Percentiles rank a stretch among this genome's conserved stretches.
Evolutionary conservation across 2,113 vertebrate species (phyloP).

Genomic region (Burhinus oedicnemus): DNA sequence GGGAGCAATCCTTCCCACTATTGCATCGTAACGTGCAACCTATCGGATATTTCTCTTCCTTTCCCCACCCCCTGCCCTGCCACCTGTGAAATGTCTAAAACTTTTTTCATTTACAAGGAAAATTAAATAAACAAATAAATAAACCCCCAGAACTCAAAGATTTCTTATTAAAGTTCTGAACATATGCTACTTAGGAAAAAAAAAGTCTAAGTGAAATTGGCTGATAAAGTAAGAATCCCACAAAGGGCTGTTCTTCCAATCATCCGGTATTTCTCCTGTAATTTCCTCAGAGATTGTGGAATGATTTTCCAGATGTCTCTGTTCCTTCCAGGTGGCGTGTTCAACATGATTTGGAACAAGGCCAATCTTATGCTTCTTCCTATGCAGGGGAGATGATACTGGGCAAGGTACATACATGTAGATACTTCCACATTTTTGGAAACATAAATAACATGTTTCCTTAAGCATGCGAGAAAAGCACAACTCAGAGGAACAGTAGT

Average conservation of each 20-base stretch:
- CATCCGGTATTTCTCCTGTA: constrained; percentile 67
- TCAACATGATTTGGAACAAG: constrained; percentile 67
- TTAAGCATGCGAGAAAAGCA: not conserved
- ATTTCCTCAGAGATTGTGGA: constrained; percentile 72
- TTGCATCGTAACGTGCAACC: fast-evolving
- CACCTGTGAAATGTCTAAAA: constrained; percentile 32
- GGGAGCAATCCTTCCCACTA: not conserved
- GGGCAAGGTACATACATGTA: not conserved
- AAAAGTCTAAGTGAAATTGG: constrained; percentile 57
- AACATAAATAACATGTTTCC: not conserved
- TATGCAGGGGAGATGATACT: not conserved
- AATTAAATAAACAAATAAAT: constrained; percentile 70
- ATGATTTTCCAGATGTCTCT: constrained; percentile 76
- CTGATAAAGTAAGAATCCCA: constrained; percentile 70
- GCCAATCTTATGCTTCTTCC: constrained; percentile 50
- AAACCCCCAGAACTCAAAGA: constrained; percentile 34
- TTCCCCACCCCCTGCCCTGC: not conserved
- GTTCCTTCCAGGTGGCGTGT: constrained; percentile 70
- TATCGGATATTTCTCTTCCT: not conserved
- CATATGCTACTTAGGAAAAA: constrained; percentile 67
- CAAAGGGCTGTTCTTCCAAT: constrained; percentile 69
- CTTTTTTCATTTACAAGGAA: not conserved
- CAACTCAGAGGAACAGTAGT: not conserved
- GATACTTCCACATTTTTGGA: not conserved
- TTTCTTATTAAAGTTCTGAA: constrained; percentile 70